Evolutionary conservation across 2,888 invertebrate genomes (phyloP).

Genomic region (Acanthosepion lycidas): DNA sequence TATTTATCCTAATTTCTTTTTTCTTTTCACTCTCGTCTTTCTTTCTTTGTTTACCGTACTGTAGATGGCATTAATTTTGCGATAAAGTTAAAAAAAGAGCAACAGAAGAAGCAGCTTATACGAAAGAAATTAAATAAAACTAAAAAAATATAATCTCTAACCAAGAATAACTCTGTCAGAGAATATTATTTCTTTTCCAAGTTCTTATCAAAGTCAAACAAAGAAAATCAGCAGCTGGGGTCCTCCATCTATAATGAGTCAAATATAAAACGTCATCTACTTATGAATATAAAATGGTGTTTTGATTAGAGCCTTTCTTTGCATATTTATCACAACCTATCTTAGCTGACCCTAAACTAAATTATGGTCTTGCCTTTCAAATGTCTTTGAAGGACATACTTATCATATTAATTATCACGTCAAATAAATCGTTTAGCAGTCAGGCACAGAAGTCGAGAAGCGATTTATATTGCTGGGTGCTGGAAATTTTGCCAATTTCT

Average conservation of each 20-base stretch:
- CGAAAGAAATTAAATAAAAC: neutral
- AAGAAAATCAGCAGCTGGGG: neutral
- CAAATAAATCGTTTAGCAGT: neutral
- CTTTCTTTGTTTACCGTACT: neutral
- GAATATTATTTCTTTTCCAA: neutral
- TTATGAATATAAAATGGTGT: constrained; percentile 12
- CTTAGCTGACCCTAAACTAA: neutral
- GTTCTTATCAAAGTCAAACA: neutral
- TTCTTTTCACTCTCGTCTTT: neutral
- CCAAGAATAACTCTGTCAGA: neutral
- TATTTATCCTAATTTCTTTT: too few species aligned
- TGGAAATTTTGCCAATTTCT: neutral
- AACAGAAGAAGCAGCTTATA: neutral
- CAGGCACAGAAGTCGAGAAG: too few species aligned
- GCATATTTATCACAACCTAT: neutral
- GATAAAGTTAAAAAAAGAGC: neutral
- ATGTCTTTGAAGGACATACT: neutral
- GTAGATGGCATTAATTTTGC: neutral
- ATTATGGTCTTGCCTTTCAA: neutral
- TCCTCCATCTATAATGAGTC: neutral
- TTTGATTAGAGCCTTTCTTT: neutral
- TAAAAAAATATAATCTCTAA: neutral
- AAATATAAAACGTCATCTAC: neutral
- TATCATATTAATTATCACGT: neutral
- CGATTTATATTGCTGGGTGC: neutral